Base-by-base conservation (phyloP, 2,113 vertebrate genomes). In the Rhodinocichla rosea region DNA sequence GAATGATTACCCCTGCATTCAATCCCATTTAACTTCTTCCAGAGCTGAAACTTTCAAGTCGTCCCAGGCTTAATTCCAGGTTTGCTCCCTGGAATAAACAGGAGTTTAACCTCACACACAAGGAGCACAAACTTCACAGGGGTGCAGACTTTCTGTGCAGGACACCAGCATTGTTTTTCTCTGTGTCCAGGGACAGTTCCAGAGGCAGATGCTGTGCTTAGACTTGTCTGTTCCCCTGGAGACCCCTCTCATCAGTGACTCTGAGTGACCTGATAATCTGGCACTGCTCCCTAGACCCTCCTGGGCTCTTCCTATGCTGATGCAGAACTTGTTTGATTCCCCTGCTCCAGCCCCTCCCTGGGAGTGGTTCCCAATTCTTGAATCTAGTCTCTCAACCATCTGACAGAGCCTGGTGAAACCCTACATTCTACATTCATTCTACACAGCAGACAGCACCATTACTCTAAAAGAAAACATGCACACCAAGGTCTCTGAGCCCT, bases 11-110 rank as follows among this genome's bases (percentile, higher is more conserved):
- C 18, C n/a, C 39, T 49, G 16, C 85, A 88, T 88, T 86, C 57
- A 37, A 62, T 95, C 50, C 90, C 78, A 22, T 42, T 93, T 92
- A 86, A 92, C 67, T 88, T 94, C 81, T 94, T 92, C 77, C 92
- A 91, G 73, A 78, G 59, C 62, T 64, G 84, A 87, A 86, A 55
- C 47, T 74, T 70, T 63, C 13, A 64, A 50, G 35, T 53, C 9
- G 3, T 75, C 73, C 52, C 65, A 90, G 90, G 86, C 71, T 87
- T 67, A 55, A 50, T 83, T 96, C 89, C 76, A 94, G 39, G 37
- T 92, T 81, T 86, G 30, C 50, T 83, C 92, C 67, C 39, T 83
- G 83, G 23, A 74, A 70, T 83, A 90, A 93, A 67, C 27, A 45
- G 50, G 80, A 90, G 59, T 27, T 90, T 81, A 81, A 90, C 35